A percentile compares a stretch with the other conserved stretches of the same genome.
Evolutionary conservation across 1,140 invertebrate genomes (phyloP).

Genomic region (Drosophila busckii): DNA sequence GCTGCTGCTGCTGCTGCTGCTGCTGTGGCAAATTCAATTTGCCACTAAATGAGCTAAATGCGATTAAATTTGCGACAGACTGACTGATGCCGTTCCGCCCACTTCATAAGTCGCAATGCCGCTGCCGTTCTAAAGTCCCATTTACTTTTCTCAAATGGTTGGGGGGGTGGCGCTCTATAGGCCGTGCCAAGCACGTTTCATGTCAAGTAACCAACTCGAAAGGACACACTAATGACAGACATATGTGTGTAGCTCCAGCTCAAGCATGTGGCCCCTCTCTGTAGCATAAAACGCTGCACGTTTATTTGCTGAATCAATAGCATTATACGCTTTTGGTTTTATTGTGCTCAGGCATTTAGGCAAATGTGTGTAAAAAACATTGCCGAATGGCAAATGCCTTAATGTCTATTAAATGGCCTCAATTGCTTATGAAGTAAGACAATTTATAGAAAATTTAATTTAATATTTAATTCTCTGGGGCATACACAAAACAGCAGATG

Average conservation of each 20-base stretch:
- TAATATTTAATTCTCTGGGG: no score
- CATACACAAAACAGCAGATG: no score
- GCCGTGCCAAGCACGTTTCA: no score
- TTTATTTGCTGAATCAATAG: conserved; percentile 59
- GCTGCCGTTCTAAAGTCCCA: no score
- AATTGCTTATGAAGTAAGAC: no score
- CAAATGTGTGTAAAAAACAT: conserved; percentile 57
- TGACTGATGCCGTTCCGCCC: no score
- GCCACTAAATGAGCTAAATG: conserved; percentile 70
- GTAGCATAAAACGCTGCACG: conserved; percentile 36
- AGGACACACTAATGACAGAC: conserved; percentile 18
- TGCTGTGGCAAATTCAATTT: conserved; percentile 63
- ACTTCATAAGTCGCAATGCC: no score
- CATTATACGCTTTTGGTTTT: conserved; percentile 34
- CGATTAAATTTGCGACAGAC: conserved; percentile 61
- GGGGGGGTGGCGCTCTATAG: no score
- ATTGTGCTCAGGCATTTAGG: conserved; percentile 43
- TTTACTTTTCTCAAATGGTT: background rate
- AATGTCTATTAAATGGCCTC: no score
- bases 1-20: conserved; percentile 1
- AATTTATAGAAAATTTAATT: no score
- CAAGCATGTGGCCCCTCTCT: background rate
- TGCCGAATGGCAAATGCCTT: conserved; percentile 1
- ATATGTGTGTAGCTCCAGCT: background rate
- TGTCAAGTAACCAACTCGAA: conserved; percentile 17